These are phyloP conservation scores for Cynoglossus semilaevis DNA, from an alignment of 2,113 vertebrate genomes.

Conservation along the genomic window DNA sequence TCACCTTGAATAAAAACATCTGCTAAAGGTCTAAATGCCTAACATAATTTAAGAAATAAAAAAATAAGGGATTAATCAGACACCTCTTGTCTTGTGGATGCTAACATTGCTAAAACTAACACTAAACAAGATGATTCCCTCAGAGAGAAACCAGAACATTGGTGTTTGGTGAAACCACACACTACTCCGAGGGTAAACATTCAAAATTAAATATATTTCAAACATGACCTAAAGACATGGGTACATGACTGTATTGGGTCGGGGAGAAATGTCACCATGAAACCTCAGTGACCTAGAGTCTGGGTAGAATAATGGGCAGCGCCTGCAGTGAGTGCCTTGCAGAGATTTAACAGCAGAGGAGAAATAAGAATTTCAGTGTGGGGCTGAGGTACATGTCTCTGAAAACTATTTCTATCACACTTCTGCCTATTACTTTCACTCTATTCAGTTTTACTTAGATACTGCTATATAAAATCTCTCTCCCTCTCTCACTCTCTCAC, in stretches of 20 bases:
- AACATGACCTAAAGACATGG: background rate
- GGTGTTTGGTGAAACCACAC: too few species aligned
- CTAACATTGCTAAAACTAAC: too few species aligned
- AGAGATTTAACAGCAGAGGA: conserved; percentile 14
- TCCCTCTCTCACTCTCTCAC: background rate
- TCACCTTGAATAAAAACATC: too few species aligned
- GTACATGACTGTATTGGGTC: too few species aligned
- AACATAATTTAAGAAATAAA: too few species aligned
- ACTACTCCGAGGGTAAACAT: too few species aligned
- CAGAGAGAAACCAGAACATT: too few species aligned
- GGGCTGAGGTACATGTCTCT: conserved; percentile 38
- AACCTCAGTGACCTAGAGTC: conserved; percentile 9
- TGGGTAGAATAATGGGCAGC: conserved; percentile 25
- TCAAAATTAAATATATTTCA: too few species aligned
- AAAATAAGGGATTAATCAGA: too few species aligned
- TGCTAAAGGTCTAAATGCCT: too few species aligned
- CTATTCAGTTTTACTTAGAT: conserved; percentile 26
- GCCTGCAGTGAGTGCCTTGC: background rate
- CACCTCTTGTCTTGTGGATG: too few species aligned
- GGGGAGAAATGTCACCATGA: background rate
- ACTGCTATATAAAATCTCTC: background rate
- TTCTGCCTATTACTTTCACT: conserved; percentile 34
- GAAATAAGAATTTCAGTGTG: conserved; percentile 25
- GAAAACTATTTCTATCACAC: conserved; percentile 17
- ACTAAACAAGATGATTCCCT: too few species aligned